These are phyloP conservation scores for Gymnoscelis rufifasciata DNA, from an alignment of 2,888 invertebrate species.

Conservation along the genomic window DNA sequence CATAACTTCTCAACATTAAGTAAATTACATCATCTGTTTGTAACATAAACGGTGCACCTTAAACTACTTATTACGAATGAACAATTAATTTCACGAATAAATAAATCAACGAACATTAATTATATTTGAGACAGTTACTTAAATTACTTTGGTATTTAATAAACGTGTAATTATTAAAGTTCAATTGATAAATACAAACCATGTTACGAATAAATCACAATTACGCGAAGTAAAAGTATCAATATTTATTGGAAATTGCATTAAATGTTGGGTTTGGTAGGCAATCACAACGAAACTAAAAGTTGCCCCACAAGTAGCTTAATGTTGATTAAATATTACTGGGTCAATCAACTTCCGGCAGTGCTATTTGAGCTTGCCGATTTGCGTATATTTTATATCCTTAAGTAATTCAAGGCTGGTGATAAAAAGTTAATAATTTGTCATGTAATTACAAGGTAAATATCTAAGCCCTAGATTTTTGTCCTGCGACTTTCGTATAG, in stretches of 20 bases:
- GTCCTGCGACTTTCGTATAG: too few relatives aligned
- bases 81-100: constrained; percentile 11
- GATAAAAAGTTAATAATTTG: too few relatives aligned
- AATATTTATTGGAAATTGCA: constrained; percentile 20
- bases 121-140: constrained; percentile 8
- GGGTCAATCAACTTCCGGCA: constrained; percentile 56
- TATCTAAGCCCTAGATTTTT: too few relatives aligned
- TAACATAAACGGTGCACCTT: background rate
- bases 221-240: constrained; percentile 22
- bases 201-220: constrained; percentile 20
- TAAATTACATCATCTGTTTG: background rate
- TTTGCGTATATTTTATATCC: background rate
- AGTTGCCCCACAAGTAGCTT: constrained; percentile 39
- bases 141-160: constrained; percentile 20
- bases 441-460: too few relatives aligned
- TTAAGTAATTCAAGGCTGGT: background rate
- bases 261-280: constrained; percentile 22
- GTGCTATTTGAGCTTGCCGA: constrained; percentile 20
- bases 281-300: constrained; percentile 37
- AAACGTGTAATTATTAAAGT: constrained; percentile 17
- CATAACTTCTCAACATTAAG: too few relatives aligned
- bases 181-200: constrained; percentile 16
- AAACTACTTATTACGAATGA: constrained; percentile 10
- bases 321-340: constrained; percentile 50
- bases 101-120: constrained; percentile 8